These are phyloP conservation scores for Chouioia cunea DNA, from an alignment of 2,888 invertebrate genomes.

Conservation along the genomic window DNA sequence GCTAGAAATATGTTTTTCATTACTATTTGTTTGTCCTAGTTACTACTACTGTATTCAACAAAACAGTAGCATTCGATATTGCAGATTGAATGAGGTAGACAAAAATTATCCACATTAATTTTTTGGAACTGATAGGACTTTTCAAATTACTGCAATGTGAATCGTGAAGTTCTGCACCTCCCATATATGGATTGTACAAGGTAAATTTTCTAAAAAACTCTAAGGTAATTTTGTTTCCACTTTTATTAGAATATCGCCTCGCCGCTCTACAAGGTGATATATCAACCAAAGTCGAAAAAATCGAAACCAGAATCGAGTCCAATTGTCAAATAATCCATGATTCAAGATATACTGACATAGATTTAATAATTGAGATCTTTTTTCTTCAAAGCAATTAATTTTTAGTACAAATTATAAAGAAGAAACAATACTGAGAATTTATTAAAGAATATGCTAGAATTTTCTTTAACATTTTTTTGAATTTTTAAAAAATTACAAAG, in stretches of 20 bases:
- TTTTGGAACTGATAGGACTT: slow-evolving; percentile 30
- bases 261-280: slow-evolving; percentile 14
- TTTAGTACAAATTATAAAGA: slow-evolving; percentile 5
- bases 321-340: slow-evolving; percentile 16
- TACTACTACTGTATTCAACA: slow-evolving; percentile 28
- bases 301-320: too few species aligned
- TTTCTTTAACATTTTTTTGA: slow-evolving; percentile 3
- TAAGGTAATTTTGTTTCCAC: slow-evolving; percentile 19
- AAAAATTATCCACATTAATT: slow-evolving; percentile 42
- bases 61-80: slow-evolving; percentile 36
- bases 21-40: slow-evolving; percentile 17
- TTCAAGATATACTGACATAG: neutral
- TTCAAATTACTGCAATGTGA: slow-evolving; percentile 36
- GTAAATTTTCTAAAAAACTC: slow-evolving; percentile 28
- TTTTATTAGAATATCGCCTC: slow-evolving; percentile 20
- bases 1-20: slow-evolving; percentile 11
- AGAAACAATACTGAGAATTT: slow-evolving; percentile 9
- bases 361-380: neutral
- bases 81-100: slow-evolving; percentile 40
- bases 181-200: slow-evolving; percentile 36
- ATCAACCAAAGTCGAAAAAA: slow-evolving; percentile 23
- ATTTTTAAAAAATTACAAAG: slow-evolving; percentile 1
- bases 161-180: slow-evolving; percentile 40
- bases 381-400: slow-evolving; percentile 4
- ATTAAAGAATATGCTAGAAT: neutral